Evolutionary conservation across 2,888 invertebrate species (phyloP), one percentile per base, ranked within the genome.

Genomic region (Nowickia ferox): DNA sequence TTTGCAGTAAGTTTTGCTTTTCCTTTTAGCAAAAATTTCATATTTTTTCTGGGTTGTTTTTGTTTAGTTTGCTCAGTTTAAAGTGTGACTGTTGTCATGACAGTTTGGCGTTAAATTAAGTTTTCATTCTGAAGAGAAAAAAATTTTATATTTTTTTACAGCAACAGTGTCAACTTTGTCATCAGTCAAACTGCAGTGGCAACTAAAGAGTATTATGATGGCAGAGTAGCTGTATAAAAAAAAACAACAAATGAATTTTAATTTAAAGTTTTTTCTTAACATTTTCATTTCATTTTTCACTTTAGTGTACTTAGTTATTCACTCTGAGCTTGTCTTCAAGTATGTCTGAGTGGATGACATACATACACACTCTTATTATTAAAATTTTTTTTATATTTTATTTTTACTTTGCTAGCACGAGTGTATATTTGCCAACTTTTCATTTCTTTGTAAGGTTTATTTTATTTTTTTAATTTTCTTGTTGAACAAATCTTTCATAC

Each of bases 61-160:
- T 55, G 0, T 61, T 9, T 48, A 44, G 48, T 63, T 71, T 42
- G 44, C 22, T 55, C 44, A 22, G 79, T 46, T 48, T 74, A 61
- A 75, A 81, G 74, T 75, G 69, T 76, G 55, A 85, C 55, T 82
- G 83, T 80, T 66, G 87, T 75, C 87, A 84, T 87, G 86, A 83
- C 84, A 87, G 84, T 86, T 80, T 87, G 87, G 87, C 87, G 86
- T 87, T 87, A 87, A 87, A 87, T 87, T 87, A 87, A 86, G 84
- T 86, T 84, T 76, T 66, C 66, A 22, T 66, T 42, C 5, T 42
- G 22, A 9, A n/a, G n/a, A n/a, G n/a, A 13, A 9, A 30, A 30
- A 30, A 30, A n/a, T 53, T 63, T 72, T 22, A 9, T 46, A 10
- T 48, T 66, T 10, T 17, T 22, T 17, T 55, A 53, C 55, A 53